Conservation (phyloP, 1,140 invertebrate species). For the Frieseomelitta varia region DNA sequence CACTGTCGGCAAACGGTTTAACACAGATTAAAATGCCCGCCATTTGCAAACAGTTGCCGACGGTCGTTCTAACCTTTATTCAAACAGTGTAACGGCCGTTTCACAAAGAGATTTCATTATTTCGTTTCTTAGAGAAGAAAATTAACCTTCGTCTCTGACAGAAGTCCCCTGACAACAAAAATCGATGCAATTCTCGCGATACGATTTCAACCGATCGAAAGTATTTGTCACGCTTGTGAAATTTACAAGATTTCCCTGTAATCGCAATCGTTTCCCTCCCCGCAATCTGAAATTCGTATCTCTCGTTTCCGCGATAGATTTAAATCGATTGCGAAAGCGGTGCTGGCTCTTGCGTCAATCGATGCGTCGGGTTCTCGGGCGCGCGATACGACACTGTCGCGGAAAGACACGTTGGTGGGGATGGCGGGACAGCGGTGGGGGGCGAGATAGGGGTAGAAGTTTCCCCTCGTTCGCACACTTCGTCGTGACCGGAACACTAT, state of each 20-base stretch:
- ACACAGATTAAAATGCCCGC: not conserved
- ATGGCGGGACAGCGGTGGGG: not conserved
- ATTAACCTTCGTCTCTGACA: too few species aligned
- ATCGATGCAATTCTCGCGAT: not conserved
- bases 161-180: too few species aligned
- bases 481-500: slow-evolving; percentile 35
- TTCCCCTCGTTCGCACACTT: slow-evolving; percentile 30
- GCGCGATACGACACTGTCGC: slow-evolving; percentile 11
- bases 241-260: too few species aligned
- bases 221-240: too few species aligned
- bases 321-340: not conserved
- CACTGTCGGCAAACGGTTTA: too few species aligned
- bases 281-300: not conserved
- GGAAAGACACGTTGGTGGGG: not conserved
- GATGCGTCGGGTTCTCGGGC: fast-evolving
- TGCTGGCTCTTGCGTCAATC: not conserved
- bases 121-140: too few species aligned
- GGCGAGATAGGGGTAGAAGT: slow-evolving; percentile 31
- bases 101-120: too few species aligned
- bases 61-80: slow-evolving; percentile 2
- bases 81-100: too few species aligned
- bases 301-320: not conserved
- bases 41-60: not conserved
- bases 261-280: too few species aligned
- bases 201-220: not conserved